phyloP scores from a whole-genome alignment of 2,888 invertebrate genomes.

The Pollenia angustigena region DNA sequence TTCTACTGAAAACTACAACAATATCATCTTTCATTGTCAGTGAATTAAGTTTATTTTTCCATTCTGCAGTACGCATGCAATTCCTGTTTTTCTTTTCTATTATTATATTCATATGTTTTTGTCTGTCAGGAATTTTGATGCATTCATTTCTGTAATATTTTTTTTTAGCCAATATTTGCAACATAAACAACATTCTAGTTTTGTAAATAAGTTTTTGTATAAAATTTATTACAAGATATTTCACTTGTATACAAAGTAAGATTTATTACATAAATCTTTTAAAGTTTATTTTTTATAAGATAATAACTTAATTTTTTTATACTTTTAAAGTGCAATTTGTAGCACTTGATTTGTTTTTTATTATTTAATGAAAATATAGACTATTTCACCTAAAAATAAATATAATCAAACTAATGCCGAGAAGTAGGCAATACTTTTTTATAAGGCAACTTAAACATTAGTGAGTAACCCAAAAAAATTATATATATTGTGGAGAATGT shows the following conservation, averaged over 20 bases:
- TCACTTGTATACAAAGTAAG: slow-evolving; percentile 41
- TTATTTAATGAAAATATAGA: too few relatives aligned
- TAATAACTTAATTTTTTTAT: background rate
- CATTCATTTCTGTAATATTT: slow-evolving; percentile 61
- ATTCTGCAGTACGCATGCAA: slow-evolving; percentile 17
- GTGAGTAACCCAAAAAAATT: too few relatives aligned
- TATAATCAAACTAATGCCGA: too few relatives aligned
- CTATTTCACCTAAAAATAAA: too few relatives aligned
- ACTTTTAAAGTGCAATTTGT: too few relatives aligned
- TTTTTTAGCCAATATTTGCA: slow-evolving; percentile 34
- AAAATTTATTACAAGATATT: slow-evolving; percentile 37
- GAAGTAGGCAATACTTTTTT: too few relatives aligned
- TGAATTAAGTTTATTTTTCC: slow-evolving; percentile 61
- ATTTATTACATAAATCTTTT: slow-evolving; percentile 57
- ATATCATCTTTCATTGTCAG: slow-evolving; percentile 64
- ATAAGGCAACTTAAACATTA: too few relatives aligned
- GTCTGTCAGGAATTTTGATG: slow-evolving; percentile 70
- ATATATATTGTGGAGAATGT: too few relatives aligned
- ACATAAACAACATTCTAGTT: slow-evolving; percentile 46
- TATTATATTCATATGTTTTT: slow-evolving; percentile 62
- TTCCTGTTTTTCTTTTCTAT: slow-evolving; percentile 12
- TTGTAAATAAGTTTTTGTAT: slow-evolving; percentile 38
- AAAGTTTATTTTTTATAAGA: slow-evolving; percentile 17
- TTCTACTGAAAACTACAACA: slow-evolving; percentile 4
- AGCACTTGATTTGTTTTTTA: too few relatives aligned